A percentile compares a stretch with the other conserved stretches of the same genome.
These are phyloP conservation scores for Drosophila gaucha DNA, from an alignment of 2,888 invertebrate species.

Conservation along the genomic window DNA sequence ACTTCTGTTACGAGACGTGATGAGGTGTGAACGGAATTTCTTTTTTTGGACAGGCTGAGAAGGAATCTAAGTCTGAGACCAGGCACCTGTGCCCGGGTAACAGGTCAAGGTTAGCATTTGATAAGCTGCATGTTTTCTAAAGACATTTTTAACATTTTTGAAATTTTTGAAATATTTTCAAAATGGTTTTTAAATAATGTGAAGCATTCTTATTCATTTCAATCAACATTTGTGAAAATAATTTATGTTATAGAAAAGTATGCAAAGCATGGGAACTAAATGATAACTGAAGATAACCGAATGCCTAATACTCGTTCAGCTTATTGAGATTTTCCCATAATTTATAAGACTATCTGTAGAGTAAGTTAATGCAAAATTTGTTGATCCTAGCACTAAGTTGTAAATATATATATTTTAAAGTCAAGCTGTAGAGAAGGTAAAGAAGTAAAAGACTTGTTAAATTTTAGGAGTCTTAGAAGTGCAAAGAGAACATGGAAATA, in stretches of 20 bases:
- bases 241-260: neutral
- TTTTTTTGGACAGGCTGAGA: neutral
- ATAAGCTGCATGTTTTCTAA: slow-evolving; percentile 12
- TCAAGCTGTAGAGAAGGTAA: too few species aligned
- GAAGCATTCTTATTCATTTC: neutral
- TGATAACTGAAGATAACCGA: too few species aligned
- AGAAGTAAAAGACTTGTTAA: too few species aligned
- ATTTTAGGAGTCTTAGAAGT: too few species aligned
- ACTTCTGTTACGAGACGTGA: neutral
- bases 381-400: too few species aligned
- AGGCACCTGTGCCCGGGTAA: slow-evolving; percentile 30
- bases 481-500: too few species aligned
- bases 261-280: neutral
- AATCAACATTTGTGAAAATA: neutral
- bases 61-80: slow-evolving; percentile 14
- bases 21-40: slow-evolving; percentile 36
- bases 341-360: too few species aligned
- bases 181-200: neutral
- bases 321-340: too few species aligned
- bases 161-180: neutral
- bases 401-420: too few species aligned
- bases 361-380: too few species aligned
- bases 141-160: slow-evolving; percentile 8
- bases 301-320: too few species aligned
- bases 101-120: slow-evolving; percentile 40